Evolutionary conservation across 2,113 vertebrate species (phyloP).

Genomic region (Mellivora capensis): DNA sequence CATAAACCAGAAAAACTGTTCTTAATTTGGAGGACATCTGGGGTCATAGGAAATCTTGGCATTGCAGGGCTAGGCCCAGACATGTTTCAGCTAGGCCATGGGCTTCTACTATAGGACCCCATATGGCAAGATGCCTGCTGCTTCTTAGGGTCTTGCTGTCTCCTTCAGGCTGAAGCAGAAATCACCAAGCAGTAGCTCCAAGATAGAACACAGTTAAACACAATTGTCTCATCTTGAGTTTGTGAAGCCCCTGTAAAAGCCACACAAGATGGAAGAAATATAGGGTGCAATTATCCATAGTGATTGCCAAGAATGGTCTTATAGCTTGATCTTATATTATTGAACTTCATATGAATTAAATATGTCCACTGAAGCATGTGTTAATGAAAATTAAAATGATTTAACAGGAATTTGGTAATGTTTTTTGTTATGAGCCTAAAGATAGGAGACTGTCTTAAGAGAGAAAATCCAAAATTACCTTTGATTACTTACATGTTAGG

Average conservation of each 20-base stretch:
- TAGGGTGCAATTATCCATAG: background rate
- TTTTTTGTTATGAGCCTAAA: background rate
- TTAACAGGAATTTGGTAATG: background rate
- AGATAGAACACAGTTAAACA: background rate
- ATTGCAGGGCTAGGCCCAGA: background rate
- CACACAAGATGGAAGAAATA: background rate
- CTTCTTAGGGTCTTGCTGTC: background rate
- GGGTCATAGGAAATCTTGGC: background rate
- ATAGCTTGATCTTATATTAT: background rate
- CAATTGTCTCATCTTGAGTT: background rate
- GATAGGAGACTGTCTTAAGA: background rate
- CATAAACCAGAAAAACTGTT: background rate
- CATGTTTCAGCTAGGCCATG: background rate
- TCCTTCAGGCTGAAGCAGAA: background rate
- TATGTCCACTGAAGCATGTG: background rate
- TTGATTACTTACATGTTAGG: background rate
- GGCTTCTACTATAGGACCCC: background rate
- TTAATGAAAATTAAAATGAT: background rate
- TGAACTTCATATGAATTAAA: background rate
- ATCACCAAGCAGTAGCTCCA: background rate
- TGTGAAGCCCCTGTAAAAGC: background rate
- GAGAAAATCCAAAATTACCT: background rate
- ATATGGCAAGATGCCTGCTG: background rate
- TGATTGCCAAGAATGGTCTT: background rate
- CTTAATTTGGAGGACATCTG: background rate